These are phyloP conservation scores for Alethe diademata DNA, from an alignment of 2,113 vertebrate genomes.

Conservation along the genomic window DNA sequence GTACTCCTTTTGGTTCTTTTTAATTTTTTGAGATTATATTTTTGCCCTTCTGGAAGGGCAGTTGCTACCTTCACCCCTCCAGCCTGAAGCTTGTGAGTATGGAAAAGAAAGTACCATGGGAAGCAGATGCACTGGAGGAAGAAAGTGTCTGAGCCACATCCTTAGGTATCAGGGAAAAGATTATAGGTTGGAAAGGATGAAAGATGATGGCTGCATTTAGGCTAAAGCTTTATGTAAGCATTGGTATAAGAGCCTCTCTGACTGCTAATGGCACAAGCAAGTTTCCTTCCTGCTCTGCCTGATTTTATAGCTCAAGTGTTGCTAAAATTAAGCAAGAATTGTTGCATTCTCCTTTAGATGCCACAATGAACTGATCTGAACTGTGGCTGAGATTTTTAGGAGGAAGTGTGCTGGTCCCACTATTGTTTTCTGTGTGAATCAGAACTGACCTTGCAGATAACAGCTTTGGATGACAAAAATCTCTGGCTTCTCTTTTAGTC, in stretches of 20 bases:
- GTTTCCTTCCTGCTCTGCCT: slow-evolving; percentile 1
- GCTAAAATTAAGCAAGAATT: slow-evolving; percentile 20
- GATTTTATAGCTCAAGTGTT: neutral
- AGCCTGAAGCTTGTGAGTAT: neutral
- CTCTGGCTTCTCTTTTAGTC: neutral
- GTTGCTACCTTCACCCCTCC: neutral
- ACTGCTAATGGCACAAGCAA: neutral
- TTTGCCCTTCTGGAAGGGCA: neutral
- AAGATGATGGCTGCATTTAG: neutral
- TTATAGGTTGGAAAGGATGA: neutral
- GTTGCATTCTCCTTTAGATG: neutral
- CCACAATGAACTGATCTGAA: neutral
- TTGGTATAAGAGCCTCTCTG: neutral
- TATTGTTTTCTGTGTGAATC: neutral
- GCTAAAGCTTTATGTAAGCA: neutral
- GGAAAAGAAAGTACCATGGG: neutral
- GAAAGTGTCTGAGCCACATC: neutral
- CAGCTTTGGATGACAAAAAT: neutral
- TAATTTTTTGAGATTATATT: neutral
- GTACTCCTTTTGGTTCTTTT: neutral
- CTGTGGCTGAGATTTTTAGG: neutral
- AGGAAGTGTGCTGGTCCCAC: neutral
- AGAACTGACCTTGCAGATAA: neutral
- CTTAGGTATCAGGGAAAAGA: neutral
- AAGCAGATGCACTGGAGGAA: neutral